Evolutionary conservation across 1,140 invertebrate species (phyloP).

Genomic region (Caerostris extrusa): DNA sequence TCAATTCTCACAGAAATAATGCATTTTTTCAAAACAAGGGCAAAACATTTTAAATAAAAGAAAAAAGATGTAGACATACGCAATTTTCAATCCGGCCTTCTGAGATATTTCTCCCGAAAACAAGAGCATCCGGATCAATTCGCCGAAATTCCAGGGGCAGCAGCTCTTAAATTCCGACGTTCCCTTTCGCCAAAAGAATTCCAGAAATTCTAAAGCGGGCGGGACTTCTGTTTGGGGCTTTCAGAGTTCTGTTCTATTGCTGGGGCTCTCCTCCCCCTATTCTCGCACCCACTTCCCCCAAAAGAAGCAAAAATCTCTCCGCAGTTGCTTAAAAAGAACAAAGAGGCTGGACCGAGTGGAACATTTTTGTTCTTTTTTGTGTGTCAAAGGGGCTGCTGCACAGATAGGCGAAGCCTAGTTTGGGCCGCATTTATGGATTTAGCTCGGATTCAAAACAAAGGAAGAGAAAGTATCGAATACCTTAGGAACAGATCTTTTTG

Average conservation of each 20-base stretch:
- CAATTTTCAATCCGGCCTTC: neutral
- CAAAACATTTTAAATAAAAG: no score
- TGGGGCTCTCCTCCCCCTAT: neutral
- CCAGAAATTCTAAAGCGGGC: neutral
- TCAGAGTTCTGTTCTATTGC: neutral
- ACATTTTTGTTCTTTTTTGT: neutral
- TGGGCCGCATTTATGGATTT: neutral
- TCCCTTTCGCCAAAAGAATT: neutral
- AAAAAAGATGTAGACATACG: no score
- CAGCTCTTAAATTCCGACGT: neutral
- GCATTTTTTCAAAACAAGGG: no score
- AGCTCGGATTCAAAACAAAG: neutral
- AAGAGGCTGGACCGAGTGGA: no score
- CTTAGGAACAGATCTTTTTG: no score
- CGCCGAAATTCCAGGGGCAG: neutral
- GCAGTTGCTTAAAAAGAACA: neutral
- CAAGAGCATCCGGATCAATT: neutral
- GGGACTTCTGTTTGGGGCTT: neutral
- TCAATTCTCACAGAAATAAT: no score
- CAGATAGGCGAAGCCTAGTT: no score
- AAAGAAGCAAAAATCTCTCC: neutral
- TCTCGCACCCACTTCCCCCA: no score
- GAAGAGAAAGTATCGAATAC: neutral
- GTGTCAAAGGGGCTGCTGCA: no score
- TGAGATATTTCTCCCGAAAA: neutral